These are phyloP conservation scores for Scaptomyza caliginosa DNA, from an alignment of 2,888 invertebrate genomes.

Conservation along the genomic window DNA sequence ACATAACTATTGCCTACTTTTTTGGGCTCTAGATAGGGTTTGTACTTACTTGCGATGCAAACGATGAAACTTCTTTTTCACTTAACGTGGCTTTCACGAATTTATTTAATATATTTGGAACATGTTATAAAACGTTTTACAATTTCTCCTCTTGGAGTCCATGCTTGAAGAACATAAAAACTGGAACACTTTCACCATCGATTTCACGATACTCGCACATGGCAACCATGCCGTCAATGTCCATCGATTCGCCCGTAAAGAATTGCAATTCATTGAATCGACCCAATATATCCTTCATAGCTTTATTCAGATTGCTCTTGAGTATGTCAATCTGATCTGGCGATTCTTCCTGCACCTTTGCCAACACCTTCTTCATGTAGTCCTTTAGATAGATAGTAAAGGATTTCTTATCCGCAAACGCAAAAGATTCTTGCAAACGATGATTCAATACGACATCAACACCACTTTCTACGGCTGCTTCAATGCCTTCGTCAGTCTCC, in stretches of 20 bases:
- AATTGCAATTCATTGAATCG: slow-evolving; percentile 97
- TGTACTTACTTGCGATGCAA: too few species aligned
- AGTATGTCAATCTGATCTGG: slow-evolving; percentile 94
- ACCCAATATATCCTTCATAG: slow-evolving; percentile 94
- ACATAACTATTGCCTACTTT: background rate
- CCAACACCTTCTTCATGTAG: slow-evolving; percentile 97
- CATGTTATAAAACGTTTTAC: slow-evolving; percentile 84
- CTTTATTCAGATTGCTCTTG: slow-evolving; percentile 95
- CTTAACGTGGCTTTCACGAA: too few species aligned
- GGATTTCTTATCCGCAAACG: slow-evolving; percentile 94
- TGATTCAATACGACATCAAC: slow-evolving; percentile 97
- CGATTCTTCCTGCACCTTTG: slow-evolving; percentile 90
- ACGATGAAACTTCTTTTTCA: too few species aligned
- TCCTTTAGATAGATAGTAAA: slow-evolving; percentile 97
- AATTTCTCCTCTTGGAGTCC: slow-evolving; percentile 98
- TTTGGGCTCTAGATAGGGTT: background rate
- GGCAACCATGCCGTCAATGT: slow-evolving; percentile 95
- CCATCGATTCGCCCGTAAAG: slow-evolving; percentile 96
- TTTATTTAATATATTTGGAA: background rate
- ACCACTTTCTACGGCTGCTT: slow-evolving; percentile 90
- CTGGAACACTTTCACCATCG: slow-evolving; percentile 91
- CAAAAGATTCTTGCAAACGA: slow-evolving; percentile 93
- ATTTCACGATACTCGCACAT: slow-evolving; percentile 96
- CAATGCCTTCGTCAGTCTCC: slow-evolving; percentile 92
- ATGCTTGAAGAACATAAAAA: slow-evolving; percentile 98